phyloP scores from a whole-genome alignment of 2,113 vertebrate species.

The Notothenia rossii region DNA sequence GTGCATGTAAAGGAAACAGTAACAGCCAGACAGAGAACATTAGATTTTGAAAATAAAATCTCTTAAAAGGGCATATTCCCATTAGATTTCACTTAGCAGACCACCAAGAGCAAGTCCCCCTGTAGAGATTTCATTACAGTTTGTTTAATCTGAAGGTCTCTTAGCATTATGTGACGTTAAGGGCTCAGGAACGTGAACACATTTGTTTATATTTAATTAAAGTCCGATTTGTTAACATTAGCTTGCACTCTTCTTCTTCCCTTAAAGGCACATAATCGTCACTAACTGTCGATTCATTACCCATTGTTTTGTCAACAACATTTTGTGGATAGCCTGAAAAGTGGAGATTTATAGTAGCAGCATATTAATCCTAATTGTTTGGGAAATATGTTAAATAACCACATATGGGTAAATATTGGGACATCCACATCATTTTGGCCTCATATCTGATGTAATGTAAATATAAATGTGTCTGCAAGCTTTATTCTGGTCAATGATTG shows the following conservation, averaged over 20 bases:
- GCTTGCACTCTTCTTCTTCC: constrained; percentile 21
- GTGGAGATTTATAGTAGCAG: neutral
- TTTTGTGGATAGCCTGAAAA: neutral
- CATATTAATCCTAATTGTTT: neutral
- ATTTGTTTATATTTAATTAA: constrained; percentile 3
- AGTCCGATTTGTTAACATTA: constrained; percentile 42
- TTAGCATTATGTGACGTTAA: neutral
- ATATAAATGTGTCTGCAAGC: neutral
- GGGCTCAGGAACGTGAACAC: constrained; percentile 11
- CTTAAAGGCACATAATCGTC: constrained; percentile 42
- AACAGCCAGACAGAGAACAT: neutral
- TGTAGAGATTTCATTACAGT: neutral
- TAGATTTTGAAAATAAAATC: neutral
- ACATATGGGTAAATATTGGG: too few relatives aligned
- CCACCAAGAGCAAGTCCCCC: neutral
- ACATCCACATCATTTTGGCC: neutral
- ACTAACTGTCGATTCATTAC: constrained; percentile 34
- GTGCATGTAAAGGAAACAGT: neutral
- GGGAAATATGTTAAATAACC: neutral
- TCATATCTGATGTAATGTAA: neutral
- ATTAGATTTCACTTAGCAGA: neutral
- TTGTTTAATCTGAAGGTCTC: constrained; percentile 3
- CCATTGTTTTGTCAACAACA: neutral
- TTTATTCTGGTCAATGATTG: neutral
- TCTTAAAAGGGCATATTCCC: neutral